phyloP scores from a whole-genome alignment of 2,797 vertebrate species.

The Bradypus variegatus region DNA sequence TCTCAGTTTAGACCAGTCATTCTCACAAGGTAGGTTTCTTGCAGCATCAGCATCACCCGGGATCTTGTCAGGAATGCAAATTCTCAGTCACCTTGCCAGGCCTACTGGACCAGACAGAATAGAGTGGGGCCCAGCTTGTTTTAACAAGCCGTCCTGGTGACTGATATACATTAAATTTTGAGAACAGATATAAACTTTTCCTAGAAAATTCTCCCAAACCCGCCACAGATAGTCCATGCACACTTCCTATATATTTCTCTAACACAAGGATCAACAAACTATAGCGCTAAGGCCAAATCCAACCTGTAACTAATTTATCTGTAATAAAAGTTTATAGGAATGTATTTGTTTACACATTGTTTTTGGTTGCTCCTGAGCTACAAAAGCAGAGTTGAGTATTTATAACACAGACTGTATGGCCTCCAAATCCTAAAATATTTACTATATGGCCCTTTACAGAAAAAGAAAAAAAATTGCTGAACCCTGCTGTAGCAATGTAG shows the following conservation, averaged over 20 bases:
- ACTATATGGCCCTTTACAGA: not conserved
- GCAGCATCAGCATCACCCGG: not conserved
- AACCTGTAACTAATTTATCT: not conserved
- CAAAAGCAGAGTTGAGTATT: not conserved
- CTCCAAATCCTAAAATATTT: not conserved
- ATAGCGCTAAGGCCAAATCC: not conserved
- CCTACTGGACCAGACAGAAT: not conserved
- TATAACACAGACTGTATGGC: not conserved
- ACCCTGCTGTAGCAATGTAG: not conserved
- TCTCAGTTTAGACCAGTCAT: not conserved
- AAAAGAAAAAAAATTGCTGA: not conserved
- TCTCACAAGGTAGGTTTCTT: not conserved
- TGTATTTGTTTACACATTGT: not conserved
- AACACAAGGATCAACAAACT: not conserved
- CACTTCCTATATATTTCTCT: not conserved
- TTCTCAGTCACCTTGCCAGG: not conserved
- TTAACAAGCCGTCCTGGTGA: not conserved
- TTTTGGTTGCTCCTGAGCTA: not conserved
- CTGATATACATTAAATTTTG: not conserved
- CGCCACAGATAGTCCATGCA: not conserved
- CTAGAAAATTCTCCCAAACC: not conserved
- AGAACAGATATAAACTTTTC: not conserved
- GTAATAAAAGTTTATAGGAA: not conserved
- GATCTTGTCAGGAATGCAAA: not conserved
- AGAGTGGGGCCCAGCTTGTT: not conserved